phyloP scores from a whole-genome alignment of 2,888 invertebrate species.

The Tetragnatha montana region DNA sequence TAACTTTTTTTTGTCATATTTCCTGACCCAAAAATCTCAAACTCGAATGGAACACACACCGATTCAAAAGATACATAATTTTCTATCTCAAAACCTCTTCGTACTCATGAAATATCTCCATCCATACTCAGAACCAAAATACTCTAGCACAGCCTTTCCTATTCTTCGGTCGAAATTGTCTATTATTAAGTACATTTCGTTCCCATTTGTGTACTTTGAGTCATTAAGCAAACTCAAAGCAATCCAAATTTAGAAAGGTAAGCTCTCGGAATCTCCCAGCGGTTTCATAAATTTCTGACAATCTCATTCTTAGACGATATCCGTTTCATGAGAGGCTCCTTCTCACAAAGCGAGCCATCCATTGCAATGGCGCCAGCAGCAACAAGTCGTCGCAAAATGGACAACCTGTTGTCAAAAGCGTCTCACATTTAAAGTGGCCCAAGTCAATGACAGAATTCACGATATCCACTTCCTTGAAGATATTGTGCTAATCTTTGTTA shows the following conservation, averaged over 20 bases:
- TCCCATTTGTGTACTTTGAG: too few relatives aligned
- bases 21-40: background rate
- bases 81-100: background rate
- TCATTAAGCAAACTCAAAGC: too few relatives aligned
- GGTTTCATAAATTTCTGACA: too few relatives aligned
- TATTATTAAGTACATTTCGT: too few relatives aligned
- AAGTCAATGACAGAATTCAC: background rate
- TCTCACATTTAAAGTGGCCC: conserved; percentile 26
- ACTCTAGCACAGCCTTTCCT: background rate
- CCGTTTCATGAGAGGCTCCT: background rate
- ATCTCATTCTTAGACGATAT: too few relatives aligned
- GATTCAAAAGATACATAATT: background rate
- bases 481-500: too few relatives aligned
- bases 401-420: conserved; percentile 64
- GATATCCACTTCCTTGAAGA: too few relatives aligned
- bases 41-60: too few relatives aligned
- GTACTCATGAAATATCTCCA: conserved; percentile 8
- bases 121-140: background rate
- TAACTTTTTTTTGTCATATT: too few relatives aligned
- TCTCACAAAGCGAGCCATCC: conserved; percentile 24
- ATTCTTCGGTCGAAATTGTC: too few relatives aligned
- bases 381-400: conserved; percentile 66
- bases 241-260: too few relatives aligned
- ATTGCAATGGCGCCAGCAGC: conserved; percentile 6
- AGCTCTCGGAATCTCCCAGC: too few relatives aligned